These are phyloP conservation scores for Apeltes quadracus DNA, from an alignment of 2,113 vertebrate species.

Conservation along the genomic window DNA sequence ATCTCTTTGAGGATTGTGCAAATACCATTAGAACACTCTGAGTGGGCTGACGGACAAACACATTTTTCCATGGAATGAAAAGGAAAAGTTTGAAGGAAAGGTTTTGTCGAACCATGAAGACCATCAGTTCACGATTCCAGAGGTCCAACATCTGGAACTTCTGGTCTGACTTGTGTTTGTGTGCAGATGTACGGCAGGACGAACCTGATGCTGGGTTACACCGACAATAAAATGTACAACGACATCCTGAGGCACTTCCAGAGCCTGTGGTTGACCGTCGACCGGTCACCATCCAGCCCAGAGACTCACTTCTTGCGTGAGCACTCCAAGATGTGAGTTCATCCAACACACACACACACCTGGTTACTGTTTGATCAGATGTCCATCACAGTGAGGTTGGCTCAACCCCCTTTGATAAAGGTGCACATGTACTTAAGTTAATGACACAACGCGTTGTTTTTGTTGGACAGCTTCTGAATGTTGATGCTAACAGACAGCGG, in stretches of 20 bases:
- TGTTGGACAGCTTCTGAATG: no score
- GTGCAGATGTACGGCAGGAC: neutral
- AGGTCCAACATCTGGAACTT: no score
- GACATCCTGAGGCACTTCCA: neutral
- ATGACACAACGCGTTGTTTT: no score
- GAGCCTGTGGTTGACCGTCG: neutral
- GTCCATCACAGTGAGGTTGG: no score
- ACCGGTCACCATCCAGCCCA: rapidly evolving
- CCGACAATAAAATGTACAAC: neutral
- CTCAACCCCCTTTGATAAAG: no score
- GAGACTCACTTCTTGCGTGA: rapidly evolving
- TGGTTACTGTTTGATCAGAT: neutral
- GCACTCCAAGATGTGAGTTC: neutral
- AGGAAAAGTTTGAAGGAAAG: no score
- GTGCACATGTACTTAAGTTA: no score
- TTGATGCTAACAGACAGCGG: no score
- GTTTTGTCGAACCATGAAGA: no score
- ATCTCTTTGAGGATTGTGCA: neutral
- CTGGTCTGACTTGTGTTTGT: neutral
- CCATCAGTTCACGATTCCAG: no score
- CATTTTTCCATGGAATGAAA: no score
- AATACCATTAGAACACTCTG: neutral
- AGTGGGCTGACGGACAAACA: no score
- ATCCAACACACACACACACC: neutral
- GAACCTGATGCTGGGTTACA: slow-evolving; percentile 7